phyloP scores from a whole-genome alignment of 2,113 vertebrate species.

The Brachyhypopomus gauderio region DNA sequence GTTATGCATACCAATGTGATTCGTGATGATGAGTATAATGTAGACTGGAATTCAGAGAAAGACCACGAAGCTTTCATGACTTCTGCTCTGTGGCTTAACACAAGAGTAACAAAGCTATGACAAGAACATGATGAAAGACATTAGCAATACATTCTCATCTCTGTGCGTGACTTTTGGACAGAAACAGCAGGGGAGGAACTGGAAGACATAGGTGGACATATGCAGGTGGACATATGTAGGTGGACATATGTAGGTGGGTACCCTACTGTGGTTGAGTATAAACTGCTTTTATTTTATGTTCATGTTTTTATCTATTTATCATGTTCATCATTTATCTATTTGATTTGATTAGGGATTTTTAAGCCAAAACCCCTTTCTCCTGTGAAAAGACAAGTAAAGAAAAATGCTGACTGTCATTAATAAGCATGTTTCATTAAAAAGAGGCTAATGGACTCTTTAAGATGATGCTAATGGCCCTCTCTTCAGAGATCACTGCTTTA shows the following conservation, averaged over 20 bases:
- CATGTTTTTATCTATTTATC: too few relatives aligned
- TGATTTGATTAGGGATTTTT: background rate
- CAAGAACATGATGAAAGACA: conserved; percentile 28
- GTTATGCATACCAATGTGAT: background rate
- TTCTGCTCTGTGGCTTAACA: conserved; percentile 13
- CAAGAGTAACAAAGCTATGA: background rate
- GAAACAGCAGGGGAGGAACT: background rate
- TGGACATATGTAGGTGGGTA: background rate
- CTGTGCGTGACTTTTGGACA: conserved; percentile 9
- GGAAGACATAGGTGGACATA: background rate
- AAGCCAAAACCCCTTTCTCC: conserved; percentile 50
- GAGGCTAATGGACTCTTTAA: conserved; percentile 71
- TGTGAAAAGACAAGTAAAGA: conserved; percentile 56
- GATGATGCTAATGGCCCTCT: conserved; percentile 55
- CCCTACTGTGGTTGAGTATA: conserved; percentile 18
- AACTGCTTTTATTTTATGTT: conserved; percentile 48
- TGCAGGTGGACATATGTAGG: background rate
- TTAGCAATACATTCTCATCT: conserved; percentile 9
- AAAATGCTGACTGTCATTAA: conserved; percentile 67
- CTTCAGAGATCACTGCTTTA: conserved; percentile 66
- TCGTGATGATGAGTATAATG: background rate
- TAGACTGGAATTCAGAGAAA: conserved; percentile 22
- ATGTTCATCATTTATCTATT: too few relatives aligned
- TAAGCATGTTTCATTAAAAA: conserved; percentile 70
- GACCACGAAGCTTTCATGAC: background rate